phyloP scores from a whole-genome alignment of 2,888 invertebrate genomes.

The Meiosimyza decipiens region DNA sequence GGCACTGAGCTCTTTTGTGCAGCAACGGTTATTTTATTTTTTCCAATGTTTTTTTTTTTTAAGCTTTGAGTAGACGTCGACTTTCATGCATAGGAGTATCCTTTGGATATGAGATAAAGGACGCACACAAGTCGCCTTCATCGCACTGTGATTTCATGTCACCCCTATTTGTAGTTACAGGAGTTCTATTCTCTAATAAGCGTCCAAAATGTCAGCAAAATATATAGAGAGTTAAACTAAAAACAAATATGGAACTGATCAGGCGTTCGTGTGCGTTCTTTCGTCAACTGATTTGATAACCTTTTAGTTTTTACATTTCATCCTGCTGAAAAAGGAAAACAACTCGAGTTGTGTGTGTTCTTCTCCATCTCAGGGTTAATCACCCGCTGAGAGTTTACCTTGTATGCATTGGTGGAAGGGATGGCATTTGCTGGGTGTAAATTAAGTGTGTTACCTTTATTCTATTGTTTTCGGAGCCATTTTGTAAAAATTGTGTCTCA shows the following conservation, averaged over 20 bases:
- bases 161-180: constrained; percentile 3
- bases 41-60: constrained; percentile 4
- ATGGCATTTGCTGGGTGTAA: constrained; percentile 4
- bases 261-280: constrained; percentile 18
- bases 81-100: too few relatives aligned
- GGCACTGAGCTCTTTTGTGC: constrained; percentile 48
- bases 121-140: not conserved
- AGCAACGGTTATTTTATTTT: constrained; percentile 10
- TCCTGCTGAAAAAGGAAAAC: not conserved
- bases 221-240: not conserved
- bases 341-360: not conserved
- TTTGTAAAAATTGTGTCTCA: constrained; percentile 13
- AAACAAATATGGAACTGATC: constrained; percentile 31
- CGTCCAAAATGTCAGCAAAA: not conserved
- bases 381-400: constrained; percentile 22
- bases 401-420: not conserved
- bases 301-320: constrained; percentile 43
- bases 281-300: constrained; percentile 48
- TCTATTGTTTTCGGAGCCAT: constrained; percentile 13
- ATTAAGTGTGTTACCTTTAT: constrained; percentile 6
- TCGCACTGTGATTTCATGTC: constrained; percentile 9
- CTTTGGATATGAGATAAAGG: not conserved
- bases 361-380: not conserved
- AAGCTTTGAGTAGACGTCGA: not conserved
- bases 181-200: not conserved